Conservation (phyloP, 2,797 vertebrate species). For the Helarctos malayanus region DNA sequence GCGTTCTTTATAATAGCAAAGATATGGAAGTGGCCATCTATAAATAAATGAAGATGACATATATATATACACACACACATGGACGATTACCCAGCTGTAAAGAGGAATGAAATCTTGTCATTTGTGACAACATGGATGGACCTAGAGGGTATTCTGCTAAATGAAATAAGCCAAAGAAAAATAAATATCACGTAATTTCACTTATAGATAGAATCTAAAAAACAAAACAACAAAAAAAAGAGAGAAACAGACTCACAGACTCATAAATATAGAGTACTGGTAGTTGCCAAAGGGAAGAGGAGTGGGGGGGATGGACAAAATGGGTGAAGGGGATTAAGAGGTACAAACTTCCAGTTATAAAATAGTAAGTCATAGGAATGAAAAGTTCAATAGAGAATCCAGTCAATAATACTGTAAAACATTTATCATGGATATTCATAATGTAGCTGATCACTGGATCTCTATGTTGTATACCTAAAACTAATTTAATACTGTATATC, state of each 20-base stretch:
- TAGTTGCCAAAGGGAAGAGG: neutral
- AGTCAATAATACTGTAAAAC: neutral
- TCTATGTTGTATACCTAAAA: neutral
- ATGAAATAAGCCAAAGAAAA: neutral
- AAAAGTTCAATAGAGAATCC: neutral
- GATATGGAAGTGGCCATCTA: neutral
- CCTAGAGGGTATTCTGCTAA: neutral
- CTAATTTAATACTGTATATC: neutral
- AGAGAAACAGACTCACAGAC: neutral
- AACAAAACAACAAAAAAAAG: neutral
- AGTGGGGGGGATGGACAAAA: neutral
- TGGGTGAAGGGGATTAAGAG: neutral
- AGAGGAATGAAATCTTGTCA: neutral
- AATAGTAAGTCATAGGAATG: neutral
- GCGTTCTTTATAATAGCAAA: neutral
- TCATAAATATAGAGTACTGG: neutral
- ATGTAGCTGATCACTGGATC: neutral
- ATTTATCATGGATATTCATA: neutral
- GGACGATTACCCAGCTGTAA: neutral
- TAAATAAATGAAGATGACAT: neutral
- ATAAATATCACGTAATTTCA: neutral
- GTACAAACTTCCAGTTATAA: neutral
- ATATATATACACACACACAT: neutral
- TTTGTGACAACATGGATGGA: neutral
- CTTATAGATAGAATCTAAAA: neutral